A percentile compares a stretch with the other conserved stretches of the same genome.
phyloP scores from a whole-genome alignment of 1,140 invertebrate species.

The Drosophila sproati region DNA sequence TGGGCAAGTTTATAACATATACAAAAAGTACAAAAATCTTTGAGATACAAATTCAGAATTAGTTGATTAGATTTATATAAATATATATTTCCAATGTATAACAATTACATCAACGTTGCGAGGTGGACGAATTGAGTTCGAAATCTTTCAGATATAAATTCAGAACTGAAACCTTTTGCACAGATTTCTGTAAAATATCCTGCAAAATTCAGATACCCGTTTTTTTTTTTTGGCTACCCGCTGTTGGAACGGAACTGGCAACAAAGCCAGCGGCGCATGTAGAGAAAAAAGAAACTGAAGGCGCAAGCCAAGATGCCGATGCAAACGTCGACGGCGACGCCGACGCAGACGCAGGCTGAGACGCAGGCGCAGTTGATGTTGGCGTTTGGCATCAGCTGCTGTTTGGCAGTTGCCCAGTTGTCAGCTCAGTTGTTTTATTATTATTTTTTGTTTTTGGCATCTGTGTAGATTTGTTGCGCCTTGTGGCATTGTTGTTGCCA shows the following conservation, averaged over 20 bases:
- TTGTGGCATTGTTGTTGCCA: conserved; percentile 66
- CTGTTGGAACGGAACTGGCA: conserved; percentile 1
- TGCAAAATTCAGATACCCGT: background rate
- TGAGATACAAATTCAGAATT: too few species aligned
- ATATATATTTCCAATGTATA: too few species aligned
- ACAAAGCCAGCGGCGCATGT: conserved; percentile 7
- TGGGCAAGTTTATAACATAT: too few species aligned
- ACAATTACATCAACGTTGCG: too few species aligned
- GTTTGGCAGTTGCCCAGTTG: conserved; percentile 44
- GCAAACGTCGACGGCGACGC: conserved; percentile 23
- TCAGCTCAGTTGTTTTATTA: conserved; percentile 34
- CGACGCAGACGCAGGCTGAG: conserved; percentile 29
- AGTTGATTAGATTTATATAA: too few species aligned
- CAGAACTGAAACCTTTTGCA: too few species aligned
- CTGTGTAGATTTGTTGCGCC: conserved; percentile 49
- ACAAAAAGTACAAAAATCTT: too few species aligned
- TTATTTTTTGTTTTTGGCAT: conserved; percentile 31
- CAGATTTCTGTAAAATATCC: too few species aligned
- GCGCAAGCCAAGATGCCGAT: conserved; percentile 14
- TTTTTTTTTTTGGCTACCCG: background rate
- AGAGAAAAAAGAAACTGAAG: conserved; percentile 30
- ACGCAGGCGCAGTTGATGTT: conserved; percentile 13
- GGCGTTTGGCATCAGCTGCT: conserved; percentile 31
- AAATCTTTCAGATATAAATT: too few species aligned
- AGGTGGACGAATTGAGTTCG: too few species aligned